A percentile compares a stretch with the other conserved stretches of the same genome.
phyloP scores from a whole-genome alignment of 2,113 vertebrate genomes.

The Ciconia boyciana region DNA sequence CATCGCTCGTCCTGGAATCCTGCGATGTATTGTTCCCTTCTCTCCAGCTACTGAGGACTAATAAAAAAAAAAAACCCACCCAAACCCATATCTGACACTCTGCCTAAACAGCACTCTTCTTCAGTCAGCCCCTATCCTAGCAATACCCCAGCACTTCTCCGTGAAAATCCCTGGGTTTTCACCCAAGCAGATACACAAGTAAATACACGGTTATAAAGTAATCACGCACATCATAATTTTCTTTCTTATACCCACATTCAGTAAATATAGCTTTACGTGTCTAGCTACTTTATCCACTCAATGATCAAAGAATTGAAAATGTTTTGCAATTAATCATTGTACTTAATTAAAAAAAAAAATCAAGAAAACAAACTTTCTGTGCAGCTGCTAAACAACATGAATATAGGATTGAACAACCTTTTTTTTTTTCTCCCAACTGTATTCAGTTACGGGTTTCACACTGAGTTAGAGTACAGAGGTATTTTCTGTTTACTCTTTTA shows the following conservation, averaged over 20 bases:
- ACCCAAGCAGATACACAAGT: not conserved
- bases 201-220: too few species aligned
- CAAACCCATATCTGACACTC: not conserved
- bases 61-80: not conserved
- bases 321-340: not conserved
- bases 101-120: not conserved
- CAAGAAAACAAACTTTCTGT: not conserved
- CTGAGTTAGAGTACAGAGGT: not conserved
- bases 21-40: fast-evolving
- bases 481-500: not conserved
- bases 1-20: not conserved
- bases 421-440: not conserved
- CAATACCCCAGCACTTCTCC: not conserved
- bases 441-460: not conserved
- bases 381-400: not conserved
- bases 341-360: not conserved
- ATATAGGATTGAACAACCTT: not conserved
- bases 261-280: not conserved
- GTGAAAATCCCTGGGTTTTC: fast-evolving
- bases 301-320: not conserved
- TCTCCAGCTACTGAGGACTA: not conserved
- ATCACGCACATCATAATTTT: not conserved
- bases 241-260: not conserved
- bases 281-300: not conserved
- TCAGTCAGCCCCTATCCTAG: fast-evolving